Conservation (phyloP, 1,140 invertebrate genomes). For the Pygmarrhopalites habei region DNA sequence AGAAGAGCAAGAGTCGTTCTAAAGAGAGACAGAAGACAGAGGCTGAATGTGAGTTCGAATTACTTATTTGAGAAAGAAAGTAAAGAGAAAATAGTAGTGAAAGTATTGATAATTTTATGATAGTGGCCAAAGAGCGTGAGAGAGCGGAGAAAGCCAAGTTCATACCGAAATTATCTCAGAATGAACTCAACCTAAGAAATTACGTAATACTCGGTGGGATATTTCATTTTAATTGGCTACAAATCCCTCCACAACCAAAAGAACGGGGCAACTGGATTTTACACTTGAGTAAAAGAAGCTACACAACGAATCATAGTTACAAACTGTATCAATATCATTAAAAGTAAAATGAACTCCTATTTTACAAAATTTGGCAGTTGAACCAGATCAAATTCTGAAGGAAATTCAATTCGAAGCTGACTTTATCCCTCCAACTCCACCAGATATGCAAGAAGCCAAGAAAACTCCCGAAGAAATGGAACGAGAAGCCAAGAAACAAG, state of each 20-base stretch:
- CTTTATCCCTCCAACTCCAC: conserved; percentile 60
- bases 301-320: too few species aligned
- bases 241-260: conserved; percentile 33
- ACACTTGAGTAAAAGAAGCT: conserved; percentile 30
- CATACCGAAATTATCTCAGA: conserved; percentile 17
- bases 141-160: conserved; percentile 33
- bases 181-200: conserved; percentile 34
- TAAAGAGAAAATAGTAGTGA: too few species aligned
- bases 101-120: not conserved
- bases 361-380: conserved; percentile 56
- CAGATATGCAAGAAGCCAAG: conserved; percentile 53
- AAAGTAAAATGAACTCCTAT: not conserved
- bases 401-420: conserved; percentile 59
- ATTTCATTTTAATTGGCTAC: conserved; percentile 25
- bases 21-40: conserved; percentile 32
- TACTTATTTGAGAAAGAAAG: not conserved
- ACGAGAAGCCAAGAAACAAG: conserved; percentile 64
- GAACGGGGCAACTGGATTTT: conserved; percentile 25
- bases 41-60: conserved; percentile 33
- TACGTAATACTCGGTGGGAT: conserved; percentile 31
- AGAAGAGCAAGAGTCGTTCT: conserved; percentile 22
- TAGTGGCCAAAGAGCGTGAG: conserved; percentile 37
- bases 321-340: not conserved
- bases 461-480: conserved; percentile 71
- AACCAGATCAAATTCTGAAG: conserved; percentile 57